phyloP scores from a whole-genome alignment of 2,113 vertebrate genomes.

The Passer domesticus region DNA sequence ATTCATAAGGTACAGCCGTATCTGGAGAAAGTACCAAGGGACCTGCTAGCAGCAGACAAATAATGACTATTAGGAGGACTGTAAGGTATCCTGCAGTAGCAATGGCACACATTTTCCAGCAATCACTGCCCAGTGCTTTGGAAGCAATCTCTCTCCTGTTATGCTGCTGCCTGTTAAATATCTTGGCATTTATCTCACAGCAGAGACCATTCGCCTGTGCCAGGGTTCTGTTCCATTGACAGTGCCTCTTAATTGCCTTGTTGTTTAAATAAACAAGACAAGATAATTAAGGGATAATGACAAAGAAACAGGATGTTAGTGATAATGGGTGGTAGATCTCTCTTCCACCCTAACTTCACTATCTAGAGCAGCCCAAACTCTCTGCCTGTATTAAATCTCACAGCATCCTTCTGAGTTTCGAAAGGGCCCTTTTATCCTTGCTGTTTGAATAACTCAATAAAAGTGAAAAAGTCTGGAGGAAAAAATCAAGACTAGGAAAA shows the following conservation, averaged over 20 bases:
- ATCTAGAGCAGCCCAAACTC: neutral
- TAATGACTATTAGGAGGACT: neutral
- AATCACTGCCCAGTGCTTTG: constrained; percentile 32
- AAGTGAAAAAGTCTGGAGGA: neutral
- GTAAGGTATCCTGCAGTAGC: neutral
- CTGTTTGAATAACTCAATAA: neutral
- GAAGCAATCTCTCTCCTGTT: constrained; percentile 37
- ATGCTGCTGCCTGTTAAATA: constrained; percentile 51
- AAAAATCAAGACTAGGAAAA: neutral
- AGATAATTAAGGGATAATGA: constrained; percentile 71
- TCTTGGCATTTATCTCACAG: constrained; percentile 66
- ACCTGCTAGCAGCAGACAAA: neutral
- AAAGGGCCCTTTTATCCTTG: neutral
- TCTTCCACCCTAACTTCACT: neutral
- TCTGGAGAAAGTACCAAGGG: neutral
- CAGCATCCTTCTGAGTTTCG: neutral
- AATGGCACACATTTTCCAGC: neutral
- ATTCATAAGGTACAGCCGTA: neutral
- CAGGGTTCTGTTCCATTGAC: constrained; percentile 67
- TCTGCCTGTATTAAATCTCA: neutral
- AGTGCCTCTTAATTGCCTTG: constrained; percentile 66
- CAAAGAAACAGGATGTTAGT: constrained; percentile 45
- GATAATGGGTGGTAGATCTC: constrained; percentile 16
- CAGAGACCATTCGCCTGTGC: constrained; percentile 38
- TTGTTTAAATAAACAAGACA: constrained; percentile 69